Evolutionary conservation across 2,113 vertebrate genomes (phyloP).

Genomic region (Myodes glareolus): DNA sequence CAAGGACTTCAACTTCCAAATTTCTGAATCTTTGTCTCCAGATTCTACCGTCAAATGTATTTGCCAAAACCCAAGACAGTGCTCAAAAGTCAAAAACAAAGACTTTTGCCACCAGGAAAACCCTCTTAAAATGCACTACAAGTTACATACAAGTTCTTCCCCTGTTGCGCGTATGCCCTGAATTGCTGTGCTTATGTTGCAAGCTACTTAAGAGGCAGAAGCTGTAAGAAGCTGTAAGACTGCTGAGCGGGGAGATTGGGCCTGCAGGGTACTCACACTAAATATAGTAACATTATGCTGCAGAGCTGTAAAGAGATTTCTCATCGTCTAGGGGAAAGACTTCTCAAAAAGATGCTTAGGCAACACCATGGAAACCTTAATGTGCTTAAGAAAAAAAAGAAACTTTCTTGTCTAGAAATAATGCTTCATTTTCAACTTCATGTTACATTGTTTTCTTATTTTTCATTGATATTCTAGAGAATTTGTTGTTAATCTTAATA

Average conservation of each 20-base stretch:
- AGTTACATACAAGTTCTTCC: constrained; percentile 16
- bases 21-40: neutral
- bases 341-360: constrained; percentile 24
- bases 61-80: neutral
- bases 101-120: neutral
- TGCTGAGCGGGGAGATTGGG: constrained; percentile 43
- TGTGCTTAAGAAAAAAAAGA: neutral
- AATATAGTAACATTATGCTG: constrained; percentile 58
- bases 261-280: constrained; percentile 33
- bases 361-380: neutral
- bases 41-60: neutral
- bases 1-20: neutral
- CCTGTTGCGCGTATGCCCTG: neutral
- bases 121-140: constrained; percentile 46
- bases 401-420: constrained; percentile 28
- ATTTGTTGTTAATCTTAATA: neutral
- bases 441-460: constrained; percentile 18
- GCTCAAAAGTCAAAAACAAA: constrained; percentile 11
- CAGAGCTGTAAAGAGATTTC: constrained; percentile 34
- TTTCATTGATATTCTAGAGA: neutral
- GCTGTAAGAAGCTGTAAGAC: neutral
- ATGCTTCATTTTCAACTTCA: constrained; percentile 1
- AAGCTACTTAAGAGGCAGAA: constrained; percentile 30
- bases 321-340: constrained; percentile 6
- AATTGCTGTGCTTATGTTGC: neutral